Evolutionary conservation across 2,888 invertebrate genomes (phyloP).

Genomic region (Troides aeacus): DNA sequence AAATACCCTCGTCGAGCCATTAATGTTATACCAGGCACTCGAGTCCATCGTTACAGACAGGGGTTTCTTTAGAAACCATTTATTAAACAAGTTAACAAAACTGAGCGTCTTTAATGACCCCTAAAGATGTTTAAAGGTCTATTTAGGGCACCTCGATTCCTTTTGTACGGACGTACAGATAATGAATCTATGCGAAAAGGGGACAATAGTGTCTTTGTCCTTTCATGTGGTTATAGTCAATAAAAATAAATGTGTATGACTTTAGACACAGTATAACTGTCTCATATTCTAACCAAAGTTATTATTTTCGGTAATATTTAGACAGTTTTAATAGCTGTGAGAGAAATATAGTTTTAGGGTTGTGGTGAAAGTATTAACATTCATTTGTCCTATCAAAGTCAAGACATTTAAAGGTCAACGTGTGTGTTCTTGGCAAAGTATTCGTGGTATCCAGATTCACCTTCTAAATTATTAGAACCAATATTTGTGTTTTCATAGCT

Average conservation of each 20-base stretch:
- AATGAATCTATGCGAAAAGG: constrained; percentile 1
- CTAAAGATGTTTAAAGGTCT: constrained; percentile 29
- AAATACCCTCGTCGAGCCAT: constrained; percentile 19
- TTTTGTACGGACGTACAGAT: constrained; percentile 14
- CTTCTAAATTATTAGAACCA: constrained; percentile 52
- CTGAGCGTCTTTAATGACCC: constrained; percentile 25
- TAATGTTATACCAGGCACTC: constrained; percentile 14
- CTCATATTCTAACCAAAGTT: no score
- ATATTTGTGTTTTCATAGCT: constrained; percentile 37
- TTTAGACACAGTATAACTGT: not conserved
- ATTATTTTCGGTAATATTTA: no score
- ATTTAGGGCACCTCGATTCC: constrained; percentile 22
- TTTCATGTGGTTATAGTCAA: not conserved
- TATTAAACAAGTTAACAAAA: constrained; percentile 29
- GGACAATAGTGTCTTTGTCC: not conserved
- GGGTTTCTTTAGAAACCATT: constrained; percentile 26
- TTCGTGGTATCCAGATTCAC: constrained; percentile 40
- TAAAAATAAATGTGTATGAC: not conserved
- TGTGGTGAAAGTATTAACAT: no score
- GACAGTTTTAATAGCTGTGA: no score
- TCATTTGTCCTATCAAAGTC: no score
- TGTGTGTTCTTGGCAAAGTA: no score
- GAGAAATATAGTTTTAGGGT: no score
- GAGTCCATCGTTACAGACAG: constrained; percentile 10
- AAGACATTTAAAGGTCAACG: no score